Evolutionary conservation across 2,113 vertebrate species (phyloP).

Genomic region (Mixornis gularis): DNA sequence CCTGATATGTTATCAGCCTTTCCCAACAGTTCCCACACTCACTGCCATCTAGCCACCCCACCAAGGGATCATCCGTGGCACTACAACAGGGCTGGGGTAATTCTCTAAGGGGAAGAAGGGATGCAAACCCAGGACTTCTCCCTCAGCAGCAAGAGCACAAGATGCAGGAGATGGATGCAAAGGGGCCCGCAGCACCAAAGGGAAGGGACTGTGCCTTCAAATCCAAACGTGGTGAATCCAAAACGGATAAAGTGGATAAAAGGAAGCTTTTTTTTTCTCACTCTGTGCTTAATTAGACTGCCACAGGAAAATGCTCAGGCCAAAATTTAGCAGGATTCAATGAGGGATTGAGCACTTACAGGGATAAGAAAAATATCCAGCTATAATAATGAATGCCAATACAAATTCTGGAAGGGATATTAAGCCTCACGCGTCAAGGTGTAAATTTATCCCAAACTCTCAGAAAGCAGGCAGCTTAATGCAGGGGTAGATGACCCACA

Average conservation of each 20-base stretch:
- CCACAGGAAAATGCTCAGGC: slow-evolving; percentile 39
- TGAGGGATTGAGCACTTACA: background rate
- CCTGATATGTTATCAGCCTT: background rate
- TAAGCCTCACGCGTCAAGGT: slow-evolving; percentile 43
- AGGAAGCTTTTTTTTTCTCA: background rate
- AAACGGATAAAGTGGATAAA: slow-evolving; percentile 31
- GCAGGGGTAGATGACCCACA: background rate
- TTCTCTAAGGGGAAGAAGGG: background rate
- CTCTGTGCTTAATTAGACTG: slow-evolving; percentile 20
- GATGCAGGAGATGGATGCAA: background rate
- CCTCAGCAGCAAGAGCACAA: background rate
- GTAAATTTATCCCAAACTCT: slow-evolving; percentile 7
- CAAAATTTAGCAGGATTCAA: slow-evolving; percentile 39
- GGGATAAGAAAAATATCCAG: slow-evolving; percentile 39
- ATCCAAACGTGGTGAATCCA: background rate
- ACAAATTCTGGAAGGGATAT: slow-evolving; percentile 57
- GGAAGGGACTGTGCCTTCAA: background rate
- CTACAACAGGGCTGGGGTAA: background rate
- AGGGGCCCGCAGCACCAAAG: background rate
- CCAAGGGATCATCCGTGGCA: accelerated
- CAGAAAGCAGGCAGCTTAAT: background rate
- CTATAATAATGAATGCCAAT: slow-evolving; percentile 12
- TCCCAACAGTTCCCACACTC: background rate
- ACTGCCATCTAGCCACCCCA: accelerated
- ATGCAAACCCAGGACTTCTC: background rate